Percentiles rank a stretch among this genome's conserved stretches.
phyloP scores from a whole-genome alignment of 1,140 invertebrate genomes.

The Conus ventricosus region DNA sequence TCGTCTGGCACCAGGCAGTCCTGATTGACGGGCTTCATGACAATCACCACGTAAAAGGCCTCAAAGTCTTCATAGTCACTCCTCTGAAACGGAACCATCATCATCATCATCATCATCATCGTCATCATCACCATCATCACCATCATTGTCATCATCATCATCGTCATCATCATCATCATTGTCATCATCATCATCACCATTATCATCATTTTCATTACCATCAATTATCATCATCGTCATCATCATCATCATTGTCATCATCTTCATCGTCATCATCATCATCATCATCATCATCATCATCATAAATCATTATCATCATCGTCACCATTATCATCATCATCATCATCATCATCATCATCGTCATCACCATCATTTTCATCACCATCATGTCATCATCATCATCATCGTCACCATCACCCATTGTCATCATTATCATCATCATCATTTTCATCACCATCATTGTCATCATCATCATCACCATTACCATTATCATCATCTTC shows the following conservation, averaged over 20 bases:
- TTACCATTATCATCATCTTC: background rate
- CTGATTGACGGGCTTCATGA: slow-evolving; percentile 85
- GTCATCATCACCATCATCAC: background rate
- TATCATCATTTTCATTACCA: background rate
- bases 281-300: background rate
- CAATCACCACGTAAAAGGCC: slow-evolving; percentile 87
- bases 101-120: too few species aligned
- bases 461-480: background rate
- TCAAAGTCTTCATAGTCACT: slow-evolving; percentile 79
- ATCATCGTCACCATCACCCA: slow-evolving; percentile 1
- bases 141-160: slow-evolving; percentile 3
- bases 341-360: background rate
- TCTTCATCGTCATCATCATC: slow-evolving; percentile 20
- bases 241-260: slow-evolving; percentile 19
- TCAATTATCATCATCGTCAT: slow-evolving; percentile 20
- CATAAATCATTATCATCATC: slow-evolving; percentile 19
- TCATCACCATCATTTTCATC: background rate
- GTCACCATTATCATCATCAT: slow-evolving; percentile 14
- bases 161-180: background rate
- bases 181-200: background rate
- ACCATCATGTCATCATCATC: background rate
- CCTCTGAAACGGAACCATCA: slow-evolving; percentile 76
- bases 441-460: slow-evolving; percentile 10
- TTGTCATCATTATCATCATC: slow-evolving; percentile 26
- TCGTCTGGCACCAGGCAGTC: slow-evolving; percentile 44